Evolutionary conservation across 2,888 invertebrate genomes (phyloP).

Genomic region (Tenthredo mesomela): DNA sequence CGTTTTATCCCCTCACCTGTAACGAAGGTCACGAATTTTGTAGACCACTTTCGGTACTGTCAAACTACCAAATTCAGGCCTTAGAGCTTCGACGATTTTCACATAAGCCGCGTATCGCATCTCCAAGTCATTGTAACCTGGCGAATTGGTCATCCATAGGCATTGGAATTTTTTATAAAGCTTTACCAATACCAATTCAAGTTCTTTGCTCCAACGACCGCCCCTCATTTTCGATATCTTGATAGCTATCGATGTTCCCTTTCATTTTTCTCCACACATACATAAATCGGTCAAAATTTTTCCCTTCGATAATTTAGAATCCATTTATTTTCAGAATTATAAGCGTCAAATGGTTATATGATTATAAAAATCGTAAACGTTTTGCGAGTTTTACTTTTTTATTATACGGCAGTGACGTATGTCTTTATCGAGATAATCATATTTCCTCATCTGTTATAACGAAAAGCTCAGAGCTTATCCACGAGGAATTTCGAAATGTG

Average conservation of each 20-base stretch:
- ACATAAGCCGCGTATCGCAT: slow-evolving; percentile 40
- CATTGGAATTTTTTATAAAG: slow-evolving; percentile 37
- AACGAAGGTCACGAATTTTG: slow-evolving; percentile 34
- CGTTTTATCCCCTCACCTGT: slow-evolving; percentile 19
- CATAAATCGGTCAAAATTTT: not conserved
- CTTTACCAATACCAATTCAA: not conserved
- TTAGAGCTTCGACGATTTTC: slow-evolving; percentile 34
- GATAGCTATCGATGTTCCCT: not conserved
- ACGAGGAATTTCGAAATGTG: not conserved
- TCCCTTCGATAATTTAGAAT: not conserved
- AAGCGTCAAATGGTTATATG: not conserved
- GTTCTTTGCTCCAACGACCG: slow-evolving; percentile 22
- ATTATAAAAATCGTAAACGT: not conserved
- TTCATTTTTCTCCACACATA: not conserved
- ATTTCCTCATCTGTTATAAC: not conserved
- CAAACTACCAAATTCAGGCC: slow-evolving; percentile 9
- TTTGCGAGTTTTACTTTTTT: not conserved
- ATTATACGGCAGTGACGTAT: not conserved
- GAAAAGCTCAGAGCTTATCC: not conserved
- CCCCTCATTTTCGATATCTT: slow-evolving; percentile 11
- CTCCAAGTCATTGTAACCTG: slow-evolving; percentile 28
- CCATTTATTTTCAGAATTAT: not conserved
- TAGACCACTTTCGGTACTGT: slow-evolving; percentile 36
- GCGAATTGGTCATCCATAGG: slow-evolving; percentile 29
- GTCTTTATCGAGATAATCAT: not conserved